Conservation (phyloP, 2,113 vertebrate genomes). For the Pterophyllum scalare region DNA sequence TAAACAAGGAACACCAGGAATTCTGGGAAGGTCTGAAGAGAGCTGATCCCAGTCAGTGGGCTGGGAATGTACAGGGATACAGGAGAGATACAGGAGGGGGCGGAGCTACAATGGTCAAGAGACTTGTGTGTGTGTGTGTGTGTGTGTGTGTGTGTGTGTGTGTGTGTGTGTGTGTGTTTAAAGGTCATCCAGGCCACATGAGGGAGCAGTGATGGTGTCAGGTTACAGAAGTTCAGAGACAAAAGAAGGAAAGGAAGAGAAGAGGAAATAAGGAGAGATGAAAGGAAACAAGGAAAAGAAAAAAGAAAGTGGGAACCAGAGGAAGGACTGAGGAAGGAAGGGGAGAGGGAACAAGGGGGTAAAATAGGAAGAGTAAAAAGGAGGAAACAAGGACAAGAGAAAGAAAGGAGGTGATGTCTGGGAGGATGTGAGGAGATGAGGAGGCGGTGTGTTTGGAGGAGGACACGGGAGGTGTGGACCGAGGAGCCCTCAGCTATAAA, state of each 20-base stretch:
- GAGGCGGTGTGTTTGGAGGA: background rate
- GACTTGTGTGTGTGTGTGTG: background rate
- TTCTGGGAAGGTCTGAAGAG: background rate
- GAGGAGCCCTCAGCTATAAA: constrained; percentile 32
- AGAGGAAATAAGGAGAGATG: background rate
- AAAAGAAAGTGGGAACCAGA: background rate
- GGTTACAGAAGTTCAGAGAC: background rate
- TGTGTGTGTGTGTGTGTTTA: background rate
- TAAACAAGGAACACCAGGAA: background rate
- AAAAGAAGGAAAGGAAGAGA: background rate
- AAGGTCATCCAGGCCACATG: constrained; percentile 18
- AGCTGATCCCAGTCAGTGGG: background rate
- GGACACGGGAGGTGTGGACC: background rate
- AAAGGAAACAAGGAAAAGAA: background rate
- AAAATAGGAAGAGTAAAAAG: background rate
- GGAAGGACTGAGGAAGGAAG: background rate
- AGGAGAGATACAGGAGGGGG: background rate
- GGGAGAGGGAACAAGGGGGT: background rate
- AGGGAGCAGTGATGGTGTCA: background rate
- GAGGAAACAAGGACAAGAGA: background rate
- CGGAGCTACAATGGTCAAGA: background rate
- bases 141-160: background rate
- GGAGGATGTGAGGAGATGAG: background rate
- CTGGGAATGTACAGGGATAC: background rate
- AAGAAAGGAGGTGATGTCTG: background rate